These are phyloP conservation scores for Priapulus caudatus DNA, from an alignment of 2,888 invertebrate species.

Conservation along the genomic window DNA sequence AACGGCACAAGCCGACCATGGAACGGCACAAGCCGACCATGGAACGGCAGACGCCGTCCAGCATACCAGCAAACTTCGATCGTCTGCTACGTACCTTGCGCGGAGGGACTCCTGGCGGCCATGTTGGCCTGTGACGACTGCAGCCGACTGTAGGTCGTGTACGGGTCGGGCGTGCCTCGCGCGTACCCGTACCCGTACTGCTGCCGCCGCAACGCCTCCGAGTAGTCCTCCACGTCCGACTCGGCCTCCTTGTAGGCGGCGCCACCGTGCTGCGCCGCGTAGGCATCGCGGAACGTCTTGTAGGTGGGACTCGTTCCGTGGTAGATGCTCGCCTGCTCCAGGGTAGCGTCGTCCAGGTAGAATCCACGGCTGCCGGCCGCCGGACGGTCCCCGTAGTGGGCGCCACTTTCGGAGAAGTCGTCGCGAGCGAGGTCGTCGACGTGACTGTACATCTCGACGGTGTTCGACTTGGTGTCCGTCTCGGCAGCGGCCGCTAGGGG, in stretches of 20 bases:
- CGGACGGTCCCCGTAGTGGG: background rate
- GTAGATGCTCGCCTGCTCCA: background rate
- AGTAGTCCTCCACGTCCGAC: background rate
- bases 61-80: too few relatives aligned
- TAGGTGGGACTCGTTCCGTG: background rate
- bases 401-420: slow-evolving; percentile 1
- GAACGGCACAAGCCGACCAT: too few relatives aligned
- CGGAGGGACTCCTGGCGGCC: too few relatives aligned
- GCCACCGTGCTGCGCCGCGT: background rate
- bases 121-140: background rate
- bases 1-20: too few relatives aligned
- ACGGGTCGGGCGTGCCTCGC: background rate
- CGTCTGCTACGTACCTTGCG: too few relatives aligned
- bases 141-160: background rate
- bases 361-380: background rate
- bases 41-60: too few relatives aligned
- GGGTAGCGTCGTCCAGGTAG: background rate
- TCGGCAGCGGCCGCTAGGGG: too few relatives aligned
- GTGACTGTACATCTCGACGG: slow-evolving; percentile 3
- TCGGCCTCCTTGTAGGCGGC: background rate
- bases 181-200: slow-evolving; percentile 1
- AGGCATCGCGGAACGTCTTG: background rate
- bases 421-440: background rate
- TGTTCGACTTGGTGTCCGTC: background rate
- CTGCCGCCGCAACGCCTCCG: background rate